Percentiles rank a stretch among this genome's conserved stretches.
Conservation (phyloP, 2,797 vertebrate species). For the Myripristis murdjan region DNA sequence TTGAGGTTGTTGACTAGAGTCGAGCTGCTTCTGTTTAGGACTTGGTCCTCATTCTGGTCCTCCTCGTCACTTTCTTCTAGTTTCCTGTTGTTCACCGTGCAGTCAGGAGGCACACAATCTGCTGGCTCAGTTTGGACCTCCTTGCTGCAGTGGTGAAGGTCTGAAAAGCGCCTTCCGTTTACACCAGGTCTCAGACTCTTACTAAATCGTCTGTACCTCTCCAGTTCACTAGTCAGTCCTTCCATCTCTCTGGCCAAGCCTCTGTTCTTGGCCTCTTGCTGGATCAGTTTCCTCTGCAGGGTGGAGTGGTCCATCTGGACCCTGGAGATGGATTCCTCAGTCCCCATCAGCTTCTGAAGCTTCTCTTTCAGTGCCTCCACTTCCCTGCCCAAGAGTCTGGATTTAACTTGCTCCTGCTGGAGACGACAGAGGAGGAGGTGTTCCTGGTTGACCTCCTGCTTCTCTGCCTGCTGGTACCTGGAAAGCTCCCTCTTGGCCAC, state of each 20-base stretch:
- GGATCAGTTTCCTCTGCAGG: slow-evolving; percentile 92
- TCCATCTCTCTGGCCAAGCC: slow-evolving; percentile 94
- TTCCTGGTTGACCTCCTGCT: slow-evolving; percentile 92
- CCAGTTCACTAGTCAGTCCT: slow-evolving; percentile 90
- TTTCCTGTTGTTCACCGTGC: slow-evolving; percentile 86
- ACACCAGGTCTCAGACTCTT: slow-evolving; percentile 86
- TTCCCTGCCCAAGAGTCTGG: slow-evolving; percentile 92
- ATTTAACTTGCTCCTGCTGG: slow-evolving; percentile 95
- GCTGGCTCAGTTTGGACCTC: slow-evolving; percentile 93
- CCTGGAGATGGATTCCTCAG: slow-evolving; percentile 91
- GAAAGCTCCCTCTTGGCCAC: slow-evolving; percentile 90
- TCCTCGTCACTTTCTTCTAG: slow-evolving; percentile 84
- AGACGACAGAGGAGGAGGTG: slow-evolving; percentile 92
- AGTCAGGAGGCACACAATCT: slow-evolving; percentile 86
- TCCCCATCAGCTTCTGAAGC: slow-evolving; percentile 92
- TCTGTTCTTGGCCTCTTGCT: slow-evolving; percentile 94
- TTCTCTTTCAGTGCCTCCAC: slow-evolving; percentile 94
- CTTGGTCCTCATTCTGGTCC: slow-evolving; percentile 83
- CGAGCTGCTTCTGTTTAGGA: slow-evolving; percentile 81
- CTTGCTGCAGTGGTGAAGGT: slow-evolving; percentile 89
- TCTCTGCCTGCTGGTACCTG: slow-evolving; percentile 92
- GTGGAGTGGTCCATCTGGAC: slow-evolving; percentile 90
- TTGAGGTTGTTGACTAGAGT: slow-evolving; percentile 83
- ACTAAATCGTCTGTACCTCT: slow-evolving; percentile 88
- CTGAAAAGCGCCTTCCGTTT: slow-evolving; percentile 87